A percentile compares a stretch with the other conserved stretches of the same genome.
Evolutionary conservation across 2,888 invertebrate species (phyloP).

Genomic region (Pseudeuparius sepicola): DNA sequence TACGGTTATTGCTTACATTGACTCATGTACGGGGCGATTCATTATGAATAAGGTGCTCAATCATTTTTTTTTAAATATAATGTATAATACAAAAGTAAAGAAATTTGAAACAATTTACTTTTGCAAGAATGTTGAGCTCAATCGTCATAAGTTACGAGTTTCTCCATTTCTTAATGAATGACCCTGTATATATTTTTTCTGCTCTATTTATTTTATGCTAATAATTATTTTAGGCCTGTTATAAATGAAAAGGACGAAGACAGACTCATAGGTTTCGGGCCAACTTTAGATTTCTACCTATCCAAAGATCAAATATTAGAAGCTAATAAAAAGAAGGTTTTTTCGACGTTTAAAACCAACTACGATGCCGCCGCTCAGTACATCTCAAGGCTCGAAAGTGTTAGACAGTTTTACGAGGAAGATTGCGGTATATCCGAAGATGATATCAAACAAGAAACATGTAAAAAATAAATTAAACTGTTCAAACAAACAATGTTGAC

Average conservation of each 20-base stretch:
- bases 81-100: no score
- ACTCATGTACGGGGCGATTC: no score
- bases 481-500: no score
- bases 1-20: no score
- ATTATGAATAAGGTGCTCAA: no score
- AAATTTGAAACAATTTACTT: no score
- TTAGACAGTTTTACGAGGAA: constrained; percentile 59
- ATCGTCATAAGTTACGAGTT: no score
- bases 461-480: no score
- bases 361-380: constrained; percentile 56
- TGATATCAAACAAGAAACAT: constrained; percentile 52
- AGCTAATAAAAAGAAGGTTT: constrained; percentile 46
- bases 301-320: constrained; percentile 53
- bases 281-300: constrained; percentile 59
- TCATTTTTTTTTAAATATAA: no score
- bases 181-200: neutral
- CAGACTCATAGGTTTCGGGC: constrained; percentile 63
- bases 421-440: constrained; percentile 56
- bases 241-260: constrained; percentile 76
- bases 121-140: no score
- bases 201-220: constrained; percentile 7
- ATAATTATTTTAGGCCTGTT: constrained; percentile 60
- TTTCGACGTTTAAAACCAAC: constrained; percentile 46
- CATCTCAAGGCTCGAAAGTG: constrained; percentile 52
- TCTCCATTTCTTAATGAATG: no score